phyloP scores from a whole-genome alignment of 2,888 invertebrate genomes.

The Limulus polyphemus region DNA sequence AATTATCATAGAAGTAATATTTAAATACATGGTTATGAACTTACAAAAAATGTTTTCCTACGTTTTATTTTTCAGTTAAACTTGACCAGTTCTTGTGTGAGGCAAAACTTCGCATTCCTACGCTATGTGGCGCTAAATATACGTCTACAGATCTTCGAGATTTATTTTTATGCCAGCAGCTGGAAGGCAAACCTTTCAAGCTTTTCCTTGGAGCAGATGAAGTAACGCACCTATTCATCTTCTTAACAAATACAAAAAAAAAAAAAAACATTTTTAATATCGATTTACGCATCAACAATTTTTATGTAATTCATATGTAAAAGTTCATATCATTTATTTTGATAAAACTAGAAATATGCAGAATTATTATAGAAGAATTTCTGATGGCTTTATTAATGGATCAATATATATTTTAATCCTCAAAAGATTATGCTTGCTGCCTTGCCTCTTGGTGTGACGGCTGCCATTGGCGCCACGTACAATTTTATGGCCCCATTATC shows the following conservation, averaged over 20 bases:
- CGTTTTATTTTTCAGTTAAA: slow-evolving; percentile 6
- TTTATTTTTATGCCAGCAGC: slow-evolving; percentile 45
- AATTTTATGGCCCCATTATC: slow-evolving; percentile 18
- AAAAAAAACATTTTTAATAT: neutral
- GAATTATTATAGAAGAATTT: neutral
- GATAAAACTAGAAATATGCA: neutral
- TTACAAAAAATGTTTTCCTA: too few species aligned
- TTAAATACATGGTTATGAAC: too few species aligned
- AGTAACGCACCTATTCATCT: slow-evolving; percentile 8
- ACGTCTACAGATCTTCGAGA: slow-evolving; percentile 59
- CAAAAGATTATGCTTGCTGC: slow-evolving; percentile 16
- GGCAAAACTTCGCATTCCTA: slow-evolving; percentile 44
- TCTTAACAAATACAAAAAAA: neutral
- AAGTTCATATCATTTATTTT: neutral
- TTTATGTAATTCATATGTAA: neutral
- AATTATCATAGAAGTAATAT: too few species aligned
- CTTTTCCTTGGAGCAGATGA: slow-evolving; percentile 24
- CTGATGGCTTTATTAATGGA: neutral
- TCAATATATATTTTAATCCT: neutral
- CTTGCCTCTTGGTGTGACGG: slow-evolving; percentile 15
- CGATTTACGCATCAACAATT: neutral
- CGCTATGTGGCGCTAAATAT: slow-evolving; percentile 68
- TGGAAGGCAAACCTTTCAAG: slow-evolving; percentile 16
- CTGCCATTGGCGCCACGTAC: slow-evolving; percentile 16
- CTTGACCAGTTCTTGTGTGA: slow-evolving; percentile 14